Conservation (phyloP, 2,113 vertebrate genomes). For the Fulica atra region DNA sequence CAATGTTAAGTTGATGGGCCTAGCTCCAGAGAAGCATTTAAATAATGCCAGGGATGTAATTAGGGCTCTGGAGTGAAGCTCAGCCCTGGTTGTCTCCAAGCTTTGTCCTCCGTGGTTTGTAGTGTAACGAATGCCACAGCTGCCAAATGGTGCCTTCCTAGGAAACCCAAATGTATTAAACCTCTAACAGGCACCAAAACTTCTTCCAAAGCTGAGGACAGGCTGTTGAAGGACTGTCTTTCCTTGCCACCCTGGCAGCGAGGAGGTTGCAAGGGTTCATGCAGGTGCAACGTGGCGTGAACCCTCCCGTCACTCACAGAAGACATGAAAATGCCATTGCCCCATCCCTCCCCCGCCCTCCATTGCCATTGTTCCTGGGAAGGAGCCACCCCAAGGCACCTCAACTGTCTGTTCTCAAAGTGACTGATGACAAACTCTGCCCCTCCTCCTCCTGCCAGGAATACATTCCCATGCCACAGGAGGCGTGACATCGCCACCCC, state of each 20-base stretch:
- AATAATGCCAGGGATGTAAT: background rate
- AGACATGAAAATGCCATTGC: accelerated
- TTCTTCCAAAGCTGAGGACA: background rate
- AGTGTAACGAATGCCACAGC: accelerated
- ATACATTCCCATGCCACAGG: background rate
- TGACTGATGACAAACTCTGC: background rate
- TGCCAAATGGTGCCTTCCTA: background rate
- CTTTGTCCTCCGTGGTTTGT: background rate
- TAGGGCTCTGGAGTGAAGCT: background rate
- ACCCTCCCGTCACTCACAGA: background rate
- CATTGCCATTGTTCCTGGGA: accelerated
- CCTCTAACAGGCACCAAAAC: background rate
- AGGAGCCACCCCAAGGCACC: background rate
- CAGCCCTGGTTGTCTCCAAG: background rate
- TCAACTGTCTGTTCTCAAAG: background rate
- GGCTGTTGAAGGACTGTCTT: background rate
- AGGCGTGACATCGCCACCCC: background rate
- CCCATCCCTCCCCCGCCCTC: background rate
- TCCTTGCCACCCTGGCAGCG: background rate
- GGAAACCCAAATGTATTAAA: background rate
- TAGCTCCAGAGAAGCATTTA: background rate
- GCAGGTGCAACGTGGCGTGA: background rate
- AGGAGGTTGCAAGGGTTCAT: too few species aligned
- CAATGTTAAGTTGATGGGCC: background rate
- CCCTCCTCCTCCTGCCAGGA: background rate